Conservation (phyloP, 2,888 invertebrate genomes). For the Hanleya hanleyi region DNA sequence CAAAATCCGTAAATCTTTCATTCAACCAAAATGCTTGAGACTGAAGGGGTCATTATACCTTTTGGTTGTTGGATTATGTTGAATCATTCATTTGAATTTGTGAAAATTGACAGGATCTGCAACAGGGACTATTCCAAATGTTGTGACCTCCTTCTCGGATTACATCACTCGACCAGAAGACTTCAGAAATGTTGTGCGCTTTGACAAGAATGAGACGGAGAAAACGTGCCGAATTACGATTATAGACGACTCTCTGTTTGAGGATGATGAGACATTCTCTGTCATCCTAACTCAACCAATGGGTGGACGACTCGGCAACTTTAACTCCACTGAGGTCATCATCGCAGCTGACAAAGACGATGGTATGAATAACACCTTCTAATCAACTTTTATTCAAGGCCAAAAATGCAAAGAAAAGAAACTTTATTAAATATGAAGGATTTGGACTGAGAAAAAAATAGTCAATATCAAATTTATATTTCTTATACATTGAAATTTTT, state of each 20-base stretch:
- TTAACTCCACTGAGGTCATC: constrained; percentile 51
- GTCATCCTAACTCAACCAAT: constrained; percentile 62
- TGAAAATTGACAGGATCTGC: constrained; percentile 63
- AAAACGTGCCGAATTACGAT: constrained; percentile 65
- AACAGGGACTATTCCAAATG: constrained; percentile 60
- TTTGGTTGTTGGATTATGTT: too few relatives aligned
- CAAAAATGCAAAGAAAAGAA: too few relatives aligned
- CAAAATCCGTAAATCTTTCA: too few relatives aligned
- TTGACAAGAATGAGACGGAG: constrained; percentile 59
- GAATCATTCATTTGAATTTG: too few relatives aligned
- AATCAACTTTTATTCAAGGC: too few relatives aligned
- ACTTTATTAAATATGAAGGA: too few relatives aligned
- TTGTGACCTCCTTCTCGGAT: constrained; percentile 69
- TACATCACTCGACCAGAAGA: constrained; percentile 67
- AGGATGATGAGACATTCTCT: constrained; percentile 67
- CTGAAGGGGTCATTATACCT: too few relatives aligned
- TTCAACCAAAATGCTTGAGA: too few relatives aligned
- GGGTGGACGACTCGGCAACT: constrained; percentile 65
- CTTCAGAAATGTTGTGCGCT: constrained; percentile 62
- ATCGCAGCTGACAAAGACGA: constrained; percentile 68
- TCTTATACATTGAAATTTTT: too few relatives aligned
- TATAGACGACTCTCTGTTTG: constrained; percentile 72
- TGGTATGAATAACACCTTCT: too few relatives aligned
- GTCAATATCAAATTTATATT: too few relatives aligned
- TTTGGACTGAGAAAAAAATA: too few relatives aligned